Percentiles rank a stretch among this genome's conserved stretches.
Evolutionary conservation across 2,113 vertebrate species (phyloP).

Genomic region (Holacanthus passer): DNA sequence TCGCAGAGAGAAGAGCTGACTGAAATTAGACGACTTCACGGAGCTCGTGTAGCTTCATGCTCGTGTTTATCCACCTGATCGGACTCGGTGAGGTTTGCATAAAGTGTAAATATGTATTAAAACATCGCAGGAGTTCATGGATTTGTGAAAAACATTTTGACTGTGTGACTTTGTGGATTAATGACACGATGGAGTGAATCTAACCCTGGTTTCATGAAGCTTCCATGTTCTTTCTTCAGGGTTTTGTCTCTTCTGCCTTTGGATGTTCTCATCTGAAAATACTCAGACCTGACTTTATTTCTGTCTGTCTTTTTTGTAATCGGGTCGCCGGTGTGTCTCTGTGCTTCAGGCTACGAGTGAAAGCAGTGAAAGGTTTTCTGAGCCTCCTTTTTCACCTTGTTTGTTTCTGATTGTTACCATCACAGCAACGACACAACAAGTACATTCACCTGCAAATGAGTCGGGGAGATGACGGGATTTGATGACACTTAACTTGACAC

Average conservation of each 20-base stretch:
- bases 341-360: constrained; percentile 18
- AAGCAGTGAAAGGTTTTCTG: background rate
- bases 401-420: constrained; percentile 19
- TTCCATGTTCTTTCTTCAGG: background rate
- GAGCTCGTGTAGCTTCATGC: background rate
- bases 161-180: too few species aligned
- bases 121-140: background rate
- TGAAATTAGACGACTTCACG: background rate
- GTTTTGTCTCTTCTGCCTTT: background rate
- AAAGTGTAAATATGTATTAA: background rate
- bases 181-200: background rate
- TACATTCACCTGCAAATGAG: background rate
- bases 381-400: background rate
- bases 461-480: background rate
- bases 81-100: background rate
- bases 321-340: constrained; percentile 43
- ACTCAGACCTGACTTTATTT: constrained; percentile 49
- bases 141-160: background rate
- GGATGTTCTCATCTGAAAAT: constrained; percentile 42
- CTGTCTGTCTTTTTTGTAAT: constrained; percentile 52
- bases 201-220: constrained; percentile 5
- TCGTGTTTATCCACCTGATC: background rate
- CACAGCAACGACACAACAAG: background rate
- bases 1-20: background rate
- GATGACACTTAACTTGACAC: background rate